Conservation (phyloP, 2,113 vertebrate genomes). For the Martes martes region DNA sequence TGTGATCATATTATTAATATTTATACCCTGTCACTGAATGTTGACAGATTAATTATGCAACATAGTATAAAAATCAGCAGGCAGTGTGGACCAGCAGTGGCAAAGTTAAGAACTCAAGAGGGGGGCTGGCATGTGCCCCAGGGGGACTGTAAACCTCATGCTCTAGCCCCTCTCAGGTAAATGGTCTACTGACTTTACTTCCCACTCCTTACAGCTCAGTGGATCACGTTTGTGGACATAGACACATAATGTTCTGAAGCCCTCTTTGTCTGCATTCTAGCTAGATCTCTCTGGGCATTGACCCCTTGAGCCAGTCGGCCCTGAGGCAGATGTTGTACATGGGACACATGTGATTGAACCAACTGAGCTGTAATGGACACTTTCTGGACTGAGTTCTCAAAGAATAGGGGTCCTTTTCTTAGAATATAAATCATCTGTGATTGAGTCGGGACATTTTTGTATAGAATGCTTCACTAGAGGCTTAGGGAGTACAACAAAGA, state of each 20-base stretch:
- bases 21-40: conserved; percentile 86
- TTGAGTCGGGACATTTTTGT: not conserved
- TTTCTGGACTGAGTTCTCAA: not conserved
- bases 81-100: conserved; percentile 76
- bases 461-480: too few relatives aligned
- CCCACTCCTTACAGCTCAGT: not conserved
- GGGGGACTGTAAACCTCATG: not conserved
- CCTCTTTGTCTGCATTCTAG: not conserved
- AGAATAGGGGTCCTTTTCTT: not conserved
- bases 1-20: conserved; percentile 88
- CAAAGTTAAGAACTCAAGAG: conserved; percentile 81
- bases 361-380: too few relatives aligned
- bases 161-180: not conserved
- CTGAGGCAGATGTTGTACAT: not conserved
- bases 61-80: conserved; percentile 82
- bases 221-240: not conserved
- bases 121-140: conserved; percentile 46
- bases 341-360: not conserved
- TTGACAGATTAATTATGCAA: conserved; percentile 91
- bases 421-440: not conserved
- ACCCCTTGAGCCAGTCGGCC: not conserved
- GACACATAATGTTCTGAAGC: not conserved
- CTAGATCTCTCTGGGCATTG: not conserved
- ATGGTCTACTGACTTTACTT: not conserved
- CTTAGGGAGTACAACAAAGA: not conserved